Base-by-base conservation (phyloP, 2,888 invertebrate genomes). In the Lycaena phlaeas region DNA sequence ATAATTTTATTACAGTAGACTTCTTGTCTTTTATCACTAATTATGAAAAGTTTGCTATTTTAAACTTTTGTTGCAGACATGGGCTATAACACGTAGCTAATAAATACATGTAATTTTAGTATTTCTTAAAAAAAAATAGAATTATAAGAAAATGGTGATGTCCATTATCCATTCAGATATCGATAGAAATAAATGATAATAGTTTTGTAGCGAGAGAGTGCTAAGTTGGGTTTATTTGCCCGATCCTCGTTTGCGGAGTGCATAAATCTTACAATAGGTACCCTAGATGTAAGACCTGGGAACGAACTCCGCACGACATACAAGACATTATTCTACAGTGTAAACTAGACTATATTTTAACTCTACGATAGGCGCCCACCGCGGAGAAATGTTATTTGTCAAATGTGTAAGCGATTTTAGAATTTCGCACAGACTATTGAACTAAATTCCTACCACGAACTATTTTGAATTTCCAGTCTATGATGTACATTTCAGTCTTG, bases 221-320 rank as follows among this genome's bases (percentile, higher is more conserved):
- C 30, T 25, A 31, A 36, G 30, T 47, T 48, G 46, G 47, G 34
- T 42, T 48, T 49, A 47, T 51, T 46, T 36, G 43, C 36, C 31
- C 42, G 38, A 26, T 44, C 38, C 29, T 25, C 22, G 36, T 25
- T 12, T 36, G 27, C 31, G 27, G 14, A 28, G 43, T 26, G 37
- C 45, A 52, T 52, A 53, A 50, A 53, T 53, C 50, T 44, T 43
- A 48, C 45, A 45, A 44, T 51, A 44, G 45, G 48, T 43, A 43
- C 48, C 37, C 9, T 15, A 29, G 39, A 31, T 40, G 22, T 31
- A 36, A n/a, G 22, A 34, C n/a, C 34, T 34, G 17, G 14, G 22
- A 12, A 39, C 44, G 41, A 34, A 36, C 43, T 36, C 49, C 39
- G 44, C 41, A 42, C 43, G 34, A 41, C 47, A 49, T 41, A 31